A percentile compares a stretch with the other conserved stretches of the same genome.
phyloP scores from a whole-genome alignment of 2,797 vertebrate species.

The Synaphobranchus kaupii region DNA sequence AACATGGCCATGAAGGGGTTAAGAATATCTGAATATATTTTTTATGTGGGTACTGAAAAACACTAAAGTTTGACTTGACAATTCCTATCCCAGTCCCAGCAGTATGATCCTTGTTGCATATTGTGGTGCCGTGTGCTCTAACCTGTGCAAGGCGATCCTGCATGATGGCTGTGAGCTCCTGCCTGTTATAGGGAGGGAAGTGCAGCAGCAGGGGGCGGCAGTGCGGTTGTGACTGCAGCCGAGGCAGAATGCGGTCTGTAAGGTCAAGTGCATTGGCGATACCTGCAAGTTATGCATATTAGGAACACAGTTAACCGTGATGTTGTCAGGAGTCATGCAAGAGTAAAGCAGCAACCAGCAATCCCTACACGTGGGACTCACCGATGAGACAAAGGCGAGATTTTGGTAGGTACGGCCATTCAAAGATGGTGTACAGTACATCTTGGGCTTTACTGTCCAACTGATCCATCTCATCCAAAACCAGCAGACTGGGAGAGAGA shows the following conservation, averaged over 20 bases:
- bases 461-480: constrained; percentile 96
- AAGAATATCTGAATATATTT: too few relatives aligned
- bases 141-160: constrained; percentile 85
- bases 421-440: constrained; percentile 93
- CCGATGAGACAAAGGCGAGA: constrained; percentile 89
- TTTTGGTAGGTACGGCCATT: constrained; percentile 82
- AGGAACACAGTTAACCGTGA: neutral
- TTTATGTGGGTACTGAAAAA: too few relatives aligned
- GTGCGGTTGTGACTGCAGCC: constrained; percentile 74
- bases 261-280: constrained; percentile 94
- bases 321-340: neutral
- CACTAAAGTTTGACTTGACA: neutral
- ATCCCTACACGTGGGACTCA: constrained; percentile 54
- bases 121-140: neutral
- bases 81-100: neutral
- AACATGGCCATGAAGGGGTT: too few relatives aligned
- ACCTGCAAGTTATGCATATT: constrained; percentile 63
- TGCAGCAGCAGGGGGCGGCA: constrained; percentile 82
- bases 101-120: neutral
- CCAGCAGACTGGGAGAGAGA: constrained; percentile 75
- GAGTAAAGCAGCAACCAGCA: neutral
- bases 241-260: constrained; percentile 87
- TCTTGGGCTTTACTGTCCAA: constrained; percentile 93
- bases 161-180: constrained; percentile 85
- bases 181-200: constrained; percentile 86